phyloP scores from a whole-genome alignment of 2,113 vertebrate species.

The Porphyrio hochstetteri region DNA sequence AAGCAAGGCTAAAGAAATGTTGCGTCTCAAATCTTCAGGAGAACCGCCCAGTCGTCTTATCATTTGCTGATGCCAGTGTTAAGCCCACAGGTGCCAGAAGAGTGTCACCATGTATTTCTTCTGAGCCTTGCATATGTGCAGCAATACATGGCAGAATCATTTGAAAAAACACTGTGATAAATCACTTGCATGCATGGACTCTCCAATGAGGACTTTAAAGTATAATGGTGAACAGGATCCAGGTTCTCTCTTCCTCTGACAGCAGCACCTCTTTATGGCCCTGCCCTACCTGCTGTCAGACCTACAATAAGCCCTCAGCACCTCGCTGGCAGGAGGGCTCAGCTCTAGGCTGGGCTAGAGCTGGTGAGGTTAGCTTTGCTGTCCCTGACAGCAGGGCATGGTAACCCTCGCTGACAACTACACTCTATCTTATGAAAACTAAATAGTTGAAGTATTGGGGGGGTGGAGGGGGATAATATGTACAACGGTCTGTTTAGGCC shows the following conservation, averaged over 20 bases:
- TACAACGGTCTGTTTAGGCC: not conserved
- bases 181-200: not conserved
- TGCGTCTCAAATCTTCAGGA: not conserved
- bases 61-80: not conserved
- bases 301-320: not conserved
- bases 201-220: not conserved
- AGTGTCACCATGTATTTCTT: not conserved
- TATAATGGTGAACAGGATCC: not conserved
- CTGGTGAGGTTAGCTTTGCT: not conserved
- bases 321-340: not conserved
- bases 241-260: not conserved
- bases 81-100: not conserved
- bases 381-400: rapidly evolving
- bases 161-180: not conserved
- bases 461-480: not conserved
- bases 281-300: not conserved
- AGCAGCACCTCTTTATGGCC: not conserved
- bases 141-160: not conserved
- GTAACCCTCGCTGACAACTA: not conserved
- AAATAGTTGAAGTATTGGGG: not conserved
- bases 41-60: not conserved
- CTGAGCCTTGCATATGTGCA: not conserved
- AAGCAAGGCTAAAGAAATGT: not conserved
- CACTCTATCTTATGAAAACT: not conserved
- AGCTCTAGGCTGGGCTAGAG: not conserved